Evolutionary conservation across 2,113 vertebrate species (phyloP).

Genomic region (Mobula hypostoma): DNA sequence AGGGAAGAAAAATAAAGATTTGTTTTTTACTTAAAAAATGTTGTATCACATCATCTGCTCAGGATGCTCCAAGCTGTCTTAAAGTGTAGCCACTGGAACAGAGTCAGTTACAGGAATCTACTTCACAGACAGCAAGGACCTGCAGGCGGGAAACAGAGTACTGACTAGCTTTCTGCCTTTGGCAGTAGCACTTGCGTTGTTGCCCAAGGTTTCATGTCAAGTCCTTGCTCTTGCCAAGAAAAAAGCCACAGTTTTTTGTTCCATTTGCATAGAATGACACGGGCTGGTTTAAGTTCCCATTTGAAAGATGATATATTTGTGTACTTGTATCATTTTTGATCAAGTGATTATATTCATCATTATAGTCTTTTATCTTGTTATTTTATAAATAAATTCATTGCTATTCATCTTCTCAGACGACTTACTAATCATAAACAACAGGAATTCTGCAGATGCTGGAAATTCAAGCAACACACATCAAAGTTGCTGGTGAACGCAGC

Average conservation of each 20-base stretch:
- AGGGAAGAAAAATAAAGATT: not conserved
- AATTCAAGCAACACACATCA: no score
- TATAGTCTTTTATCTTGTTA: no score
- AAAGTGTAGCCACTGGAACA: not conserved
- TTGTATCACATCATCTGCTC: not conserved
- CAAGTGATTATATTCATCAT: no score
- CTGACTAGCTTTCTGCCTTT: not conserved
- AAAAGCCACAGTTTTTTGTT: not conserved
- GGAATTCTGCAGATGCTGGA: no score
- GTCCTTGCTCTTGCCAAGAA: not conserved
- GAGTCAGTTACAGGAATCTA: not conserved
- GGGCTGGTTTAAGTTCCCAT: no score
- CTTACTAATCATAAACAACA: no score
- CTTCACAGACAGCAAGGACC: not conserved
- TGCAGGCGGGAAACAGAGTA: not conserved
- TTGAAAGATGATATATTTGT: no score
- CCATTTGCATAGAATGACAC: not conserved
- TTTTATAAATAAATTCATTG: no score
- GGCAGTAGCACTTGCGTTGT: no score
- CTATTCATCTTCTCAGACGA: no score
- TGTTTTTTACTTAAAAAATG: not conserved
- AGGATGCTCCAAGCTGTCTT: not conserved
- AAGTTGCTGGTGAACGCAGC: no score
- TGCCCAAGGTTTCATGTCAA: not conserved
- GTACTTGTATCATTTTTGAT: no score